Evolutionary conservation across 2,113 vertebrate genomes (phyloP).

Genomic region (Actinemys pallida): DNA sequence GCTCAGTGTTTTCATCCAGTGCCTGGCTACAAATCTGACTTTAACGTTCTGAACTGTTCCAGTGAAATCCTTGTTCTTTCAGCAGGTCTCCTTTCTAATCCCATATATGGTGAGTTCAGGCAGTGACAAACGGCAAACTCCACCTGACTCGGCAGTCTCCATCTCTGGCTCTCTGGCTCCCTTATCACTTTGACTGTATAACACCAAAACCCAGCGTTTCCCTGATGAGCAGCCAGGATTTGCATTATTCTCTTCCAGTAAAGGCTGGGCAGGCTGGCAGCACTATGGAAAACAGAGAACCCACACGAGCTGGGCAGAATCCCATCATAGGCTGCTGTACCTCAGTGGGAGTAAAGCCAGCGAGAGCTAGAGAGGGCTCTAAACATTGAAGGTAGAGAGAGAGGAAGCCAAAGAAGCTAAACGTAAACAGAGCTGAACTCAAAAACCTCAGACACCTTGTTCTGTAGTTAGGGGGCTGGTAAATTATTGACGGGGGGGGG

Average conservation of each 20-base stretch:
- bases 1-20: neutral
- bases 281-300: rapidly evolving
- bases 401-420: neutral
- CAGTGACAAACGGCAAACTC: constrained; percentile 12
- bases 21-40: neutral
- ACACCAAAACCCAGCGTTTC: constrained; percentile 55
- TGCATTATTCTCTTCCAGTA: constrained; percentile 17
- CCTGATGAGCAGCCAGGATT: constrained; percentile 60
- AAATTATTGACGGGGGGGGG: neutral
- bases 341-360: neutral
- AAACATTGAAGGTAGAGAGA: neutral
- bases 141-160: constrained; percentile 52
- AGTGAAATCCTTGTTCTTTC: constrained; percentile 16
- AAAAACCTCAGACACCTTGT: neutral
- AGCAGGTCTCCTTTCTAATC: neutral
- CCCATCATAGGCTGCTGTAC: neutral
- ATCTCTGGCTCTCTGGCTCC: neutral
- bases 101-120: constrained; percentile 13
- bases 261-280: neutral
- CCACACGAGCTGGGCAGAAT: neutral
- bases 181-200: rapidly evolving
- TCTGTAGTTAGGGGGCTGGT: neutral
- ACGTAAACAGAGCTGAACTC: neutral
- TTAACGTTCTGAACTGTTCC: neutral
- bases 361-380: neutral